Evolutionary conservation across 2,113 vertebrate species (phyloP), one percentile per base, ranked within the genome.

Genomic region (Oryzias melastigma): DNA sequence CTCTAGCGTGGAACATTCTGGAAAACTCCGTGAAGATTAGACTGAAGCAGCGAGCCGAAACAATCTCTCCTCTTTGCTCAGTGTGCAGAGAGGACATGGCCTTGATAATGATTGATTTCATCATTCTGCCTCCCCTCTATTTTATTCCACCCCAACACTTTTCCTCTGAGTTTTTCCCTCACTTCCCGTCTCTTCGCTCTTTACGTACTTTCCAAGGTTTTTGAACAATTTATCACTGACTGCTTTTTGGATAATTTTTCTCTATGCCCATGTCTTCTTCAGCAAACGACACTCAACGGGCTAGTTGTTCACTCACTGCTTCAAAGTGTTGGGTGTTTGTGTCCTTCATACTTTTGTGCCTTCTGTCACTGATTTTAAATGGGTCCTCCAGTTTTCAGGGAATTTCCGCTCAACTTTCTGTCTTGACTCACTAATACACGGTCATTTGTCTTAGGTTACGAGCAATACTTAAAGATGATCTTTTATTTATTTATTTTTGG

Each of bases 51-150:
- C 54, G 25, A 73, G 61, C 47, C 19, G 13, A 62, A 72, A 74
- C 22, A 50, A 77, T 68, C 48, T 62, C 62, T 58, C 22, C 20
- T 15, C 52, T 73, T 52, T 20, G 52, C 58, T 65, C 0, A 52
- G 61, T 77, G 63, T 40, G 58, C 56, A 17, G 70, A 2, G 27
- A 85, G 75, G 65, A 79, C 70, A 43, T n/a, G 43, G 71, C 78
- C 80, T 79, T 73, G 65, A 71, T 79, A 19, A 16, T 66, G 76
- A 82, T 63, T 71, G 71, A 82, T 85, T 73, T 69, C 49, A 78
- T 62, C 48, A 45, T 7, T 4, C 41, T 0, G 2, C 18, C 43
- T 44, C 29, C 29, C 10, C 5, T 20, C 52, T n/a, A 29, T 35
- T 35, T 35, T 35, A 19, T 14, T 47, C 29, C 24, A 29, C 25